Evolutionary conservation across 92 coral and sea anemone genomes (phyloP), one percentile per base, ranked within the genome.

Genomic region (Actinostola sp.): DNA sequence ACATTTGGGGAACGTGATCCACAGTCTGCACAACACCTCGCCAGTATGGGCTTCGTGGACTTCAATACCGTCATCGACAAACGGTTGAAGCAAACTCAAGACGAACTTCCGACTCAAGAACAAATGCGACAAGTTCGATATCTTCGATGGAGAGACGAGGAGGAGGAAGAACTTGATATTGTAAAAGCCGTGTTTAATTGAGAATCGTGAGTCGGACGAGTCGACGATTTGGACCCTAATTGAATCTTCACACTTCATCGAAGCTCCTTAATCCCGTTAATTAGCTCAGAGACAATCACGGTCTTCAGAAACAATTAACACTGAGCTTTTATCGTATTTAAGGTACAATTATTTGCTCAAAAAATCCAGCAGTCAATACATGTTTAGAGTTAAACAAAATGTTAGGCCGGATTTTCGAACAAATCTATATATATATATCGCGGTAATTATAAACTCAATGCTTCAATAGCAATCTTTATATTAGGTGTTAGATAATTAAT

Each of bases 81-180:
- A 28, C 71, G 98, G 15, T 60, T 93, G 44, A 58, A 78, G 61
- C 67, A 84, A 26, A 54, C 71, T 0, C 74, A 90, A 34, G 89
- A 90, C n/a, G 86, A 85, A 33, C 75, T 80, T 0, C 98, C 98
- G 26, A 76, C 71, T 1, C 85, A 86, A 61, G 82, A 81, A 17
- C 96, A 93, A 67, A 87, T 93, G 98, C 66, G 86, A 30, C 87
- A 87, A 67, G 66, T 93, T 33, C 85, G 96, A 33, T 93, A 93
- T 45, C 82, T 93, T 24, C 75, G 98, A 75, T 76, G 86, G 61
- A 70, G 79, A 15, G 71, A 87, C n/a, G n/a, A n/a, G 35, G 84
- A 83, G 52, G 84, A 84, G 0, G 63, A 78, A 17, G 67, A 84
- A 32, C 78, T 80, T 33, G 64, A 78, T 23, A n/a, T 68, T 32